Conservation (phyloP, 2,113 vertebrate species). For the Heterotilapia buettikoferi region DNA sequence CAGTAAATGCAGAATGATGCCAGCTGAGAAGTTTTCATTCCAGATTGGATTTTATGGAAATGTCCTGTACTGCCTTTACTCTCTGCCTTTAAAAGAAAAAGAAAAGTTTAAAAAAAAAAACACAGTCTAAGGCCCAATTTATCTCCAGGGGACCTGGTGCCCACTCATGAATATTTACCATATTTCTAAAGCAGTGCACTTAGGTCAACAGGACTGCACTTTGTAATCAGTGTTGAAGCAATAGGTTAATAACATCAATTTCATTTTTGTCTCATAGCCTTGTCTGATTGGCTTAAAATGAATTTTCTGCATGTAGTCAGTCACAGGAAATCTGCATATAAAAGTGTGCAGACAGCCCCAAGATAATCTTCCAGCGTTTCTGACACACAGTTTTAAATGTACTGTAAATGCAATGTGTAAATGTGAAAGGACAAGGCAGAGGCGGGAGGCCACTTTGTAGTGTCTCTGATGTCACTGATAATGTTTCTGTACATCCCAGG, state of each 20-base stretch:
- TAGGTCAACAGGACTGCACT: conserved; percentile 24
- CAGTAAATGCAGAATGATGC: conserved; percentile 12
- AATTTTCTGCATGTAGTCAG: background rate
- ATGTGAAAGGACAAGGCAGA: background rate
- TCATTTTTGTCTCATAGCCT: background rate
- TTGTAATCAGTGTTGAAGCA: conserved; percentile 25
- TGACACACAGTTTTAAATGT: background rate
- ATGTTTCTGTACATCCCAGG: background rate
- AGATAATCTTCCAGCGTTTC: background rate
- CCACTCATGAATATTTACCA: conserved; percentile 58
- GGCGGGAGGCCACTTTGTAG: background rate
- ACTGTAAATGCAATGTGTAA: conserved; percentile 1
- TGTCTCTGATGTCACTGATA: conserved; percentile 13
- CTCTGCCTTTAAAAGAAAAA: conserved; percentile 7
- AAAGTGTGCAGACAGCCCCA: background rate
- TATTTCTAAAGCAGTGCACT: background rate
- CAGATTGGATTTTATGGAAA: conserved; percentile 6
- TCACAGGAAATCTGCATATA: background rate
- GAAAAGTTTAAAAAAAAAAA: background rate
- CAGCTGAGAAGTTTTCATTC: conserved; percentile 1
- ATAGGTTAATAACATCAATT: conserved; percentile 35
- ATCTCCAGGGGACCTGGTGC: conserved; percentile 7
- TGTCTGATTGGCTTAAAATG: conserved; percentile 10
- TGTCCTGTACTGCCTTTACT: background rate
- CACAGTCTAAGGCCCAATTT: conserved; percentile 11